Evolutionary conservation across 2,797 vertebrate genomes (phyloP).

Genomic region (Merluccius polli): DNA sequence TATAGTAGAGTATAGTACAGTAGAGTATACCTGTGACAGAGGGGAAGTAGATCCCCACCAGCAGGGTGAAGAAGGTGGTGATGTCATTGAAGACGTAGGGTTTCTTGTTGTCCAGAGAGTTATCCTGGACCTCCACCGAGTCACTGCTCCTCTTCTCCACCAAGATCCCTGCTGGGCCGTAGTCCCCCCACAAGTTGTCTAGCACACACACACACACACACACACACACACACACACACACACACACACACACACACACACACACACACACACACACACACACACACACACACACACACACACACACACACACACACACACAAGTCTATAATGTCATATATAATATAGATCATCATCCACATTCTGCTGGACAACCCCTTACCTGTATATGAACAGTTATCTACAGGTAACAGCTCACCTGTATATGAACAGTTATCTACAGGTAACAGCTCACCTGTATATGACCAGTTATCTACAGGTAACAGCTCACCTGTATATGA

Average conservation of each 20-base stretch:
- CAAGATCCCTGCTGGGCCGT: constrained; percentile 67
- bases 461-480: neutral
- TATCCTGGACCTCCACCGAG: constrained; percentile 54
- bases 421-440: neutral
- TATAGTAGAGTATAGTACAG: neutral
- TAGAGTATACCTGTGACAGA: constrained; percentile 88
- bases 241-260: neutral
- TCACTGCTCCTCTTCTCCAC: constrained; percentile 72
- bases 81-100: constrained; percentile 86
- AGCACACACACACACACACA: constrained; percentile 10
- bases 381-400: neutral
- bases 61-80: constrained; percentile 86
- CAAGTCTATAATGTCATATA: too few species aligned
- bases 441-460: too few species aligned
- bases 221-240: constrained; percentile 11
- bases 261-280: neutral
- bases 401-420: neutral
- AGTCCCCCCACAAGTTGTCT: constrained; percentile 92
- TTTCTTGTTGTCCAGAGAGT: constrained; percentile 6
- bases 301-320: too few species aligned
- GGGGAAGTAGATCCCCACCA: constrained; percentile 96
- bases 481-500: neutral
- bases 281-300: too few species aligned
- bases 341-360: neutral
- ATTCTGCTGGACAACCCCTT: neutral